A percentile compares a stretch with the other conserved stretches of the same genome.
These are phyloP conservation scores for Mylabris phalerata DNA, from an alignment of 1,140 invertebrate genomes.

Conservation along the genomic window DNA sequence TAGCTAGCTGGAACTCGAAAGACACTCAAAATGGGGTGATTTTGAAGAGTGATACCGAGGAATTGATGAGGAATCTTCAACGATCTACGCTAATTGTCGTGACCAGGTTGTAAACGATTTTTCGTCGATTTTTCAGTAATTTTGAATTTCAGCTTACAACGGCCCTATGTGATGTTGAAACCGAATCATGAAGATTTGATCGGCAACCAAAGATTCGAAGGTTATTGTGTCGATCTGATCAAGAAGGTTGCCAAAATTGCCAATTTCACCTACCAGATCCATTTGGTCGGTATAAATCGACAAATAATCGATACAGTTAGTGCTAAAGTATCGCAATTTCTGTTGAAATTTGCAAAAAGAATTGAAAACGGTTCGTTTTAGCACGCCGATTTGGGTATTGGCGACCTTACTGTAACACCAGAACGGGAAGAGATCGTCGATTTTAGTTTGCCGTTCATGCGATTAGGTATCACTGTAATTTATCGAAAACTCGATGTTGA, in stretches of 20 bases:
- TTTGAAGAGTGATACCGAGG: conserved; percentile 33
- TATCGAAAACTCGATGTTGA: conserved; percentile 61
- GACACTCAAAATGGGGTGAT: conserved; percentile 23
- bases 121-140: neutral
- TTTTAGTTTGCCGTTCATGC: conserved; percentile 90
- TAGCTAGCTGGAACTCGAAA: conserved; percentile 44
- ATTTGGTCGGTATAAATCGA: conserved; percentile 69
- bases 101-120: conserved; percentile 31
- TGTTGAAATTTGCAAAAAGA: neutral
- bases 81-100: conserved; percentile 20
- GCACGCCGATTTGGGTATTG: conserved; percentile 87
- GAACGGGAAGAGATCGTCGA: conserved; percentile 75
- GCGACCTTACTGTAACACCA: conserved; percentile 87
- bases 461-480: conserved; percentile 65
- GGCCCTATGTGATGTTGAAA: conserved; percentile 65
- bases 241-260: conserved; percentile 62
- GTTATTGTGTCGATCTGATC: conserved; percentile 77
- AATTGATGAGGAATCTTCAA: neutral
- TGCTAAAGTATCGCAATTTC: conserved; percentile 18
- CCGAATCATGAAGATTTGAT: conserved; percentile 44
- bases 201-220: conserved; percentile 63
- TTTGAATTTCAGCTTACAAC: conserved; percentile 45
- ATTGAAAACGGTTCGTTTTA: conserved; percentile 36
- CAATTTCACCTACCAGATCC: conserved; percentile 71
- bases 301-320: conserved; percentile 71